Conservation (phyloP, 2,113 vertebrate species). For the Perccottus glenii region DNA sequence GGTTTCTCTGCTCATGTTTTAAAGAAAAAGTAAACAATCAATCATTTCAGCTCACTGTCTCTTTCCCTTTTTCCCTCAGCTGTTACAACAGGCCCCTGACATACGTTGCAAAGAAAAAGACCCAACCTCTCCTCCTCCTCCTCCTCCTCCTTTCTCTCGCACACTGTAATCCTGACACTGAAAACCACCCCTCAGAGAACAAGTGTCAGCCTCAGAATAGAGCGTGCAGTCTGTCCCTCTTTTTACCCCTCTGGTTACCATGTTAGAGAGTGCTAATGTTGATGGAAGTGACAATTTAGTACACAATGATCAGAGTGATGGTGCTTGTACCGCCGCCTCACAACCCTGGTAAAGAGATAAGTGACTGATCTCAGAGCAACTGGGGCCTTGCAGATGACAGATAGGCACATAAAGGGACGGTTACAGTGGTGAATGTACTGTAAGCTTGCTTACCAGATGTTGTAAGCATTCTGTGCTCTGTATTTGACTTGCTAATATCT, state of each 20-base stretch:
- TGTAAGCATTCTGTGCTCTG: conserved; percentile 20
- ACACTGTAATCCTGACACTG: conserved; percentile 58
- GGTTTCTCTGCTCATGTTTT: conserved; percentile 46
- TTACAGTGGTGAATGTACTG: conserved; percentile 31
- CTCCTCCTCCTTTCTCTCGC: conserved; percentile 37
- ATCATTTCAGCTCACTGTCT: conserved; percentile 45
- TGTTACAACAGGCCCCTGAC: conserved; percentile 42
- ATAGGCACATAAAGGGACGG: conserved; percentile 44
- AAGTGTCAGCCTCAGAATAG: too few relatives aligned
- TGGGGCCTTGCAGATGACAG: conserved; percentile 43
- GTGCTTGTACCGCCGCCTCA: conserved; percentile 34
- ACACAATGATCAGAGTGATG: conserved; percentile 63
- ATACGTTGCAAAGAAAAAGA: conserved; percentile 48
- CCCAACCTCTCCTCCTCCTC: conserved; percentile 51
- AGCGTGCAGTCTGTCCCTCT: conserved; percentile 34
- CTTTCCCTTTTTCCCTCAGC: conserved; percentile 25
- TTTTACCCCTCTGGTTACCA: conserved; percentile 53
- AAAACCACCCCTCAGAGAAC: conserved; percentile 60
- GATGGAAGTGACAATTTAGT: conserved; percentile 68
- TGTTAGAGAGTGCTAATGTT: conserved; percentile 61
- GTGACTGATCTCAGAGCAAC: conserved; percentile 48
- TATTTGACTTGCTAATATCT: conserved; percentile 60
- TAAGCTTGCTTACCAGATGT: conserved; percentile 52
- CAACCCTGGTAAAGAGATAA: conserved; percentile 54
- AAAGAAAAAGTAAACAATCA: conserved; percentile 68